A percentile compares a stretch with the other conserved stretches of the same genome.
phyloP scores from a whole-genome alignment of 2,888 invertebrate species.

The Zaprionus obscuricornis region DNA sequence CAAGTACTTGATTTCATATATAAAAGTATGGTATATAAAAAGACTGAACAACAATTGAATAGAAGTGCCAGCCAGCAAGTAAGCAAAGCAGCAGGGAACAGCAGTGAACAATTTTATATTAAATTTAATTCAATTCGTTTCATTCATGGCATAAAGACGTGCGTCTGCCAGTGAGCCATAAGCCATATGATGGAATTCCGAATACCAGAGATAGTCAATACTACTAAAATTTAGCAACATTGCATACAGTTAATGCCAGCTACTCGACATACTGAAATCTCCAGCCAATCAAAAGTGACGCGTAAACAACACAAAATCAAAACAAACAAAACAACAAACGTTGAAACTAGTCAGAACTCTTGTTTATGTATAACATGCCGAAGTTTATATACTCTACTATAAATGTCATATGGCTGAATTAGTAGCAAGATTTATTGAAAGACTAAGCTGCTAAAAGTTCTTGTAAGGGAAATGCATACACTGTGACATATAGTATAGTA shows the following conservation, averaged over 20 bases:
- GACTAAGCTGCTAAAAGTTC: too few relatives aligned
- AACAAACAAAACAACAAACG: constrained; percentile 28
- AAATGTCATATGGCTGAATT: too few relatives aligned
- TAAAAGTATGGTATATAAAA: constrained; percentile 11
- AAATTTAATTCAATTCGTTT: constrained; percentile 51
- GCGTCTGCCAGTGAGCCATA: not conserved
- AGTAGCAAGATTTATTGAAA: too few relatives aligned
- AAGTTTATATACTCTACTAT: too few relatives aligned
- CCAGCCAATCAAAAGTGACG: constrained; percentile 34
- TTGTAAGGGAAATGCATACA: too few relatives aligned
- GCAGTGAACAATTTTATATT: constrained; percentile 36
- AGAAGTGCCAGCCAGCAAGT: not conserved
- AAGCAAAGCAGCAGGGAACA: not conserved
- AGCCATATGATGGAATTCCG: constrained; percentile 30
- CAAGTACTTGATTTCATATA: constrained; percentile 2
- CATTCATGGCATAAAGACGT: constrained; percentile 21
- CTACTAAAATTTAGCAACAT: constrained; percentile 11
- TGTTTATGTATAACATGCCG: too few relatives aligned
- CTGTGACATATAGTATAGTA: too few relatives aligned
- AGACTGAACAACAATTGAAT: constrained; percentile 13
- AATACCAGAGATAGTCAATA: too few relatives aligned
- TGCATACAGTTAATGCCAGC: constrained; percentile 27
- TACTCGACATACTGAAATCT: constrained; percentile 30
- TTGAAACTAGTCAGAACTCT: too few relatives aligned
- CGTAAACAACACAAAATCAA: constrained; percentile 34